Evolutionary conservation across 2,888 invertebrate genomes (phyloP), one percentile per base, ranked within the genome.

Genomic region (Agrenia bidenticulata): DNA sequence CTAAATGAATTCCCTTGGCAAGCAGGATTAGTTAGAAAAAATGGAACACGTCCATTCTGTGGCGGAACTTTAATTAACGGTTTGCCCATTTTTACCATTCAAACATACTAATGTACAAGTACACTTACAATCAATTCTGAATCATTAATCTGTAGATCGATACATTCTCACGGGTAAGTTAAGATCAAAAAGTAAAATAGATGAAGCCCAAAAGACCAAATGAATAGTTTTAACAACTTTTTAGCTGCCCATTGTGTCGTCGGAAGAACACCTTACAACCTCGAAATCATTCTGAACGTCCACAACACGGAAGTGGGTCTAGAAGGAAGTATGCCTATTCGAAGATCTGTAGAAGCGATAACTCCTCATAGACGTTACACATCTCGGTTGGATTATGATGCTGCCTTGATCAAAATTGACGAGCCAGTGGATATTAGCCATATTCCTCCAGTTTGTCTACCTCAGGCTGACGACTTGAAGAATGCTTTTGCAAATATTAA

Each of bases 41-140:
- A 70, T 9, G 59, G 67, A 7, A 42, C 19, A 0, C 24, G 39
- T 0, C 76, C 76, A n/a, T 74, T 76, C 54, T 82, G 82, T 73
- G 81, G 81, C 1, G 81, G 80, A 1, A 78, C 80, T 1, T 65
- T 82, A 17, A 77, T 82, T 5, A 78, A 78, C 27, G 49, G 58
- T 58, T 23, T 26, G 23, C 13, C n/a, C n/a, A n/a, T n/a, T n/a
- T n/a, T n/a, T n/a, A n/a, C n/a, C n/a, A n/a, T n/a, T n/a, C n/a
- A n/a, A n/a, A n/a, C n/a, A n/a, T n/a, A n/a, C n/a, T n/a, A n/a
- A n/a, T n/a, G n/a, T n/a, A n/a, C n/a, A n/a, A n/a, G n/a, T n/a
- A n/a, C n/a, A n/a, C n/a, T n/a, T n/a, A n/a, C n/a, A n/a, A n/a
- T n/a, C n/a, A 32, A 32, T 32, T 4, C 4, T 32, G 32, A 32